A percentile compares a stretch with the other conserved stretches of the same genome.
phyloP scores from a whole-genome alignment of 2,888 invertebrate species.

The Agrilus biguttatus region DNA sequence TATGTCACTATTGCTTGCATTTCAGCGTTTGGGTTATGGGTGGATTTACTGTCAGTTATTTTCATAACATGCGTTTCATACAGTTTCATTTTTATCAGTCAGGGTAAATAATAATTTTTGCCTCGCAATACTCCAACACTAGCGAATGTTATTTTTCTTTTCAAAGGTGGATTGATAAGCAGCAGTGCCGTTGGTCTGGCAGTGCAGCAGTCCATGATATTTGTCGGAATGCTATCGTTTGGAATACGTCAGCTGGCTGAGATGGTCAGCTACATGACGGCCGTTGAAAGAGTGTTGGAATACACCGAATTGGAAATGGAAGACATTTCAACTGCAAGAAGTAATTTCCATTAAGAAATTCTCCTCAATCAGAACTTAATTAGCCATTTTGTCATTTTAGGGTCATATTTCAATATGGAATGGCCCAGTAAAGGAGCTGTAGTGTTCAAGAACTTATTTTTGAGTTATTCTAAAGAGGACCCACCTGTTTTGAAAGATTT shows the following conservation, averaged over 20 bases:
- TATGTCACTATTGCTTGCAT: conserved; percentile 45
- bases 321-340: conserved; percentile 40
- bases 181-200: conserved; percentile 51
- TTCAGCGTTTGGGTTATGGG: conserved; percentile 48
- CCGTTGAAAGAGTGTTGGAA: conserved; percentile 64
- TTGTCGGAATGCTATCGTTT: conserved; percentile 66
- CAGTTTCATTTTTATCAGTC: conserved; percentile 40
- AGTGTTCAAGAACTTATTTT: conserved; percentile 41
- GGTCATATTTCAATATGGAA: conserved; percentile 1
- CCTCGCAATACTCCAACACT: not conserved
- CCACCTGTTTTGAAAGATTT: conserved; percentile 56
- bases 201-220: conserved; percentile 49
- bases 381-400: not conserved
- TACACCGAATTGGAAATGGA: conserved; percentile 60
- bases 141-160: not conserved
- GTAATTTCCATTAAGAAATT: conserved; percentile 1
- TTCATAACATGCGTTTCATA: conserved; percentile 46
- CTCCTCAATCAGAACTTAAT: not conserved
- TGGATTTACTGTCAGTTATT: conserved; percentile 43
- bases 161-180: conserved; percentile 21
- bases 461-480: conserved; percentile 47
- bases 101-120: conserved; percentile 28
- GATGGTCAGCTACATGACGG: conserved; percentile 53
- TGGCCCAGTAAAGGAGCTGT: conserved; percentile 47
- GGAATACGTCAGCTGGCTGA: conserved; percentile 65